phyloP scores from a whole-genome alignment of 2,797 vertebrate genomes.

The Novumbra hubbsi region DNA sequence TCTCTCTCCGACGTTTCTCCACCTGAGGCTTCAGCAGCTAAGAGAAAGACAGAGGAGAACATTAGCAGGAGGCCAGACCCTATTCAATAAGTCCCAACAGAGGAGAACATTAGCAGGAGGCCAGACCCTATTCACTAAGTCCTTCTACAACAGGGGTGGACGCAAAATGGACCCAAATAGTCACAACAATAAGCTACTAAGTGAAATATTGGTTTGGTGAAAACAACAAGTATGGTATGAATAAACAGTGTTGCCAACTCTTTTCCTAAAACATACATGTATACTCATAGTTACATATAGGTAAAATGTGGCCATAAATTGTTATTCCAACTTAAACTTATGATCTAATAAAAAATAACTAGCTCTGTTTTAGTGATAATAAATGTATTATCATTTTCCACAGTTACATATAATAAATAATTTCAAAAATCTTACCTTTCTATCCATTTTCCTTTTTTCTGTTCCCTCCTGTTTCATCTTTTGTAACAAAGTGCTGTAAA shows the following conservation, averaged over 20 bases:
- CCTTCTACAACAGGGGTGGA: background rate
- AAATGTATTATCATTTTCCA: background rate
- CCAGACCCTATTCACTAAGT: background rate
- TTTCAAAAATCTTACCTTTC: conserved; percentile 3
- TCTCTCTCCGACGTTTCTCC: conserved; percentile 80
- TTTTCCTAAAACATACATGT: background rate
- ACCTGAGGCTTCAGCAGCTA: conserved; percentile 82
- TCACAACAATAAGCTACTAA: too few relatives aligned
- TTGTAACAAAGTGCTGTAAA: background rate
- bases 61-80: conserved; percentile 8
- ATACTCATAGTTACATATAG: background rate
- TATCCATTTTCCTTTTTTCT: background rate
- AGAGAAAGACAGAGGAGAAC: conserved; percentile 25
- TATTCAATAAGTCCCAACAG: background rate
- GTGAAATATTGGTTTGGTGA: too few relatives aligned
- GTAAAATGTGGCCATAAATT: background rate
- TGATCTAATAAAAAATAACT: background rate
- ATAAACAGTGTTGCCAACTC: too few relatives aligned
- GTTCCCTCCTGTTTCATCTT: background rate
- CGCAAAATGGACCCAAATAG: too few relatives aligned
- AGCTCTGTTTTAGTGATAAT: background rate
- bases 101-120: conserved; percentile 16
- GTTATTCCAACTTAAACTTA: background rate
- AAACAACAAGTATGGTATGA: too few relatives aligned
- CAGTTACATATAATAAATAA: background rate